These are phyloP conservation scores for Trissolcus basalis DNA, from an alignment of 1,140 invertebrate species.

Conservation along the genomic window DNA sequence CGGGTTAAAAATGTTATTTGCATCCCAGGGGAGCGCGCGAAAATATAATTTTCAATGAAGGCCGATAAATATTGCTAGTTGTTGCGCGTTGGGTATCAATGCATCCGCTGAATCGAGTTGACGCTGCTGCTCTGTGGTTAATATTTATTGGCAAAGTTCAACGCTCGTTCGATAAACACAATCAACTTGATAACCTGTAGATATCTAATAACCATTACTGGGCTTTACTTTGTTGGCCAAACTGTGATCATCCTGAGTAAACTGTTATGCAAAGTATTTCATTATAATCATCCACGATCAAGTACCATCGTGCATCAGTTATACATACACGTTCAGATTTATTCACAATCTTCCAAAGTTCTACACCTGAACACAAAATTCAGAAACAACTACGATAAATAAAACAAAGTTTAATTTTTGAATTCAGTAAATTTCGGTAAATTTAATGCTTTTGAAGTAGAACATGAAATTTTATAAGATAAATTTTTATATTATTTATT, in stretches of 20 bases:
- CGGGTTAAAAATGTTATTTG: background rate
- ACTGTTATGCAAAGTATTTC: background rate
- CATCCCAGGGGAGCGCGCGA: background rate
- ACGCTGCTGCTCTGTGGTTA: conserved; percentile 9
- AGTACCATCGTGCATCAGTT: background rate
- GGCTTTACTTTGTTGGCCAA: conserved; percentile 1
- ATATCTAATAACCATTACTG: conserved; percentile 10
- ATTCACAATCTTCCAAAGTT: too few species aligned
- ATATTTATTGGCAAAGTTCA: conserved; percentile 32
- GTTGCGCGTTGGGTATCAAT: background rate
- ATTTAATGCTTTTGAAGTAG: too few species aligned
- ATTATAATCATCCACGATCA: background rate
- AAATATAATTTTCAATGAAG: conserved; percentile 9
- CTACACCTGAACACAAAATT: too few species aligned
- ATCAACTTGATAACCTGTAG: conserved; percentile 27
- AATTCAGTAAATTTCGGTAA: too few species aligned
- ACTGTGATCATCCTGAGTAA: background rate
- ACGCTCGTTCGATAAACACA: conserved; percentile 27
- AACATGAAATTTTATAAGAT: too few species aligned
- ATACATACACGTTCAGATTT: too few species aligned
- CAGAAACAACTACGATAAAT: too few species aligned
- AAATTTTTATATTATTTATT: too few species aligned
- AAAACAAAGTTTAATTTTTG: too few species aligned
- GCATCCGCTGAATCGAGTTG: conserved; percentile 1
- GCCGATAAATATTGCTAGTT: conserved; percentile 8